These are phyloP conservation scores for Forbesichthys agassizii DNA, from an alignment of 2,113 vertebrate species.

Conservation along the genomic window DNA sequence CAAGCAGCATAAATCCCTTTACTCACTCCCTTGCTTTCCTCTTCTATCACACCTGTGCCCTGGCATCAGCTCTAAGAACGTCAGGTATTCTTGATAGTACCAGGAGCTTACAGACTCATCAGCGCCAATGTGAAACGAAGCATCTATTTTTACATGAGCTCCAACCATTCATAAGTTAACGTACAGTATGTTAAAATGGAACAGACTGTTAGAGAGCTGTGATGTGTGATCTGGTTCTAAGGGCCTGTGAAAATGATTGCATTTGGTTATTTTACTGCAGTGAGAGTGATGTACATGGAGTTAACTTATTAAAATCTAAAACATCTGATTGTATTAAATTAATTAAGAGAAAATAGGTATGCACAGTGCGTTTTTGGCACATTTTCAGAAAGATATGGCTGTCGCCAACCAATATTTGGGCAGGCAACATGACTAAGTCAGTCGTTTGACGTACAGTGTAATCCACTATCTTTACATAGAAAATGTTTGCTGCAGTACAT, in stretches of 20 bases:
- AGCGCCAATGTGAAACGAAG: constrained; percentile 13
- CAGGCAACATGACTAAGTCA: no score
- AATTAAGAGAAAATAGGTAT: no score
- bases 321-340: no score
- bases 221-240: not conserved
- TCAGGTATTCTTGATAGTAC: not conserved
- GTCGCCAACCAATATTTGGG: no score
- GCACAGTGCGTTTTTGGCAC: no score
- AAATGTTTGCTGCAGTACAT: no score
- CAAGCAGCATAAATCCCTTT: constrained; percentile 23
- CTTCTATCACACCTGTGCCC: constrained; percentile 14
- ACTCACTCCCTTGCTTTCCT: constrained; percentile 20
- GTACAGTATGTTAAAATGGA: not conserved
- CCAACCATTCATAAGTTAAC: not conserved
- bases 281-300: not conserved
- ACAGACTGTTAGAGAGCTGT: not conserved
- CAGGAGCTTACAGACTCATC: constrained; percentile 18
- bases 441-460: no score
- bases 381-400: no score
- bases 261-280: not conserved
- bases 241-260: not conserved
- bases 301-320: not conserved
- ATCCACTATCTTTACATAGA: no score
- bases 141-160: constrained; percentile 1
- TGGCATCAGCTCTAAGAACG: not conserved